These are phyloP conservation scores for Sparidentex hasta DNA, from an alignment of 2,797 vertebrate species.

Conservation along the genomic window DNA sequence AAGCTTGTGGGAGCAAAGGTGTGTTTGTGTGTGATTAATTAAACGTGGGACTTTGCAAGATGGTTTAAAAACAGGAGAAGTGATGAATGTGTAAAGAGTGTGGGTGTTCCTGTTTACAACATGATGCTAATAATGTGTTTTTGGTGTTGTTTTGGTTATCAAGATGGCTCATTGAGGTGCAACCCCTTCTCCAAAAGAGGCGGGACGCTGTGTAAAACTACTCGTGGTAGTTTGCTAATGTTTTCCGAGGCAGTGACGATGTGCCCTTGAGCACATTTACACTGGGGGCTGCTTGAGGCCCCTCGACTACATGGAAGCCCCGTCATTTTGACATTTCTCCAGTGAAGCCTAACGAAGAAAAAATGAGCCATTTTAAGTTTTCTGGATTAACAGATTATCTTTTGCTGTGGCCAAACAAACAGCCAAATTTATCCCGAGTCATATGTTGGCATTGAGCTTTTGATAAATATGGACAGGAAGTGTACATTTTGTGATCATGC, in stretches of 20 bases:
- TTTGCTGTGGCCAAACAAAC: background rate
- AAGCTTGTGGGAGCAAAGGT: background rate
- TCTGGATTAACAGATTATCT: too few relatives aligned
- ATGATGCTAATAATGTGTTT: background rate
- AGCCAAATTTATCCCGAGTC: background rate
- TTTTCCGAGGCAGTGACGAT: too few relatives aligned
- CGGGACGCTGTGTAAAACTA: too few relatives aligned
- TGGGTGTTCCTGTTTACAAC: background rate
- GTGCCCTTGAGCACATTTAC: background rate
- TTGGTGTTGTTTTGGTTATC: background rate
- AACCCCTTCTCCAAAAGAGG: too few relatives aligned
- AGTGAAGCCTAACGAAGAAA: background rate
- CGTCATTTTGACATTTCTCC: too few relatives aligned
- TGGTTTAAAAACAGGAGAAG: background rate
- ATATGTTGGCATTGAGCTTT: background rate
- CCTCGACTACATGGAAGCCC: background rate
- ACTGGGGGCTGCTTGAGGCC: too few relatives aligned
- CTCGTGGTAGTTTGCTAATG: too few relatives aligned
- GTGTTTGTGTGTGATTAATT: background rate
- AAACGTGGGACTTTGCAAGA: background rate
- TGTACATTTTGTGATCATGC: background rate
- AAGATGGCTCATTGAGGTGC: too few relatives aligned
- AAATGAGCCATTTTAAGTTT: background rate
- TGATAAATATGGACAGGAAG: background rate
- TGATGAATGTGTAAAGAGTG: background rate